phyloP scores from a whole-genome alignment of 1,140 invertebrate species.

The Atta cephalotes region DNA sequence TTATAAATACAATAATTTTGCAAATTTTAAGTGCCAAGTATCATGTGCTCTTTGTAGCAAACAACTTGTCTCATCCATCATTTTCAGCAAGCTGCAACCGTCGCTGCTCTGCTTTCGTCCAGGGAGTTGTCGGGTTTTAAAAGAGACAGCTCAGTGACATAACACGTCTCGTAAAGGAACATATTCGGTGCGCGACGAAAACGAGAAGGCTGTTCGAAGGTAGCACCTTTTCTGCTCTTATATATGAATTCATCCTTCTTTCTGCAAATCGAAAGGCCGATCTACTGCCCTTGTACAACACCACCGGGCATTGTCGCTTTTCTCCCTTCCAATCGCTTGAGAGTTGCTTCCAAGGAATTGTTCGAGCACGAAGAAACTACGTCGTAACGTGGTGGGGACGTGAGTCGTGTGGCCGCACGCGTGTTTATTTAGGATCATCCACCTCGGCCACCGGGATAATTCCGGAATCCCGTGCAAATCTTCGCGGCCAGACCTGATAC shows the following conservation, averaged over 20 bases:
- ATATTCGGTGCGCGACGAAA: slow-evolving; percentile 38
- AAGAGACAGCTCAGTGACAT: slow-evolving; percentile 71
- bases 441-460: slow-evolving; percentile 68
- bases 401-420: slow-evolving; percentile 81
- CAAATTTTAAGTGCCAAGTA: background rate
- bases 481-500: slow-evolving; percentile 63
- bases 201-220: slow-evolving; percentile 45
- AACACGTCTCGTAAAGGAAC: slow-evolving; percentile 63
- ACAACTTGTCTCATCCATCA: slow-evolving; percentile 74
- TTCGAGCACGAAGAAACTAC: slow-evolving; percentile 36
- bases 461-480: slow-evolving; percentile 70
- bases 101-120: slow-evolving; percentile 63
- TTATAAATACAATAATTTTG: slow-evolving; percentile 9
- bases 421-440: slow-evolving; percentile 84
- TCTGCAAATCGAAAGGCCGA: slow-evolving; percentile 59
- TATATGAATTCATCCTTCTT: slow-evolving; percentile 76
- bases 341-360: slow-evolving; percentile 57
- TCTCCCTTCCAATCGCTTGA: slow-evolving; percentile 72
- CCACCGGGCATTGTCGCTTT: slow-evolving; percentile 70
- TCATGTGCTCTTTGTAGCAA: slow-evolving; percentile 20
- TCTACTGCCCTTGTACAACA: slow-evolving; percentile 72
- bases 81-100: slow-evolving; percentile 47
- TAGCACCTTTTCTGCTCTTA: slow-evolving; percentile 75
- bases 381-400: slow-evolving; percentile 70
- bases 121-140: slow-evolving; percentile 56